These are phyloP conservation scores for Lithobates pipiens DNA, from an alignment of 2,797 vertebrate species.

Conservation along the genomic window DNA sequence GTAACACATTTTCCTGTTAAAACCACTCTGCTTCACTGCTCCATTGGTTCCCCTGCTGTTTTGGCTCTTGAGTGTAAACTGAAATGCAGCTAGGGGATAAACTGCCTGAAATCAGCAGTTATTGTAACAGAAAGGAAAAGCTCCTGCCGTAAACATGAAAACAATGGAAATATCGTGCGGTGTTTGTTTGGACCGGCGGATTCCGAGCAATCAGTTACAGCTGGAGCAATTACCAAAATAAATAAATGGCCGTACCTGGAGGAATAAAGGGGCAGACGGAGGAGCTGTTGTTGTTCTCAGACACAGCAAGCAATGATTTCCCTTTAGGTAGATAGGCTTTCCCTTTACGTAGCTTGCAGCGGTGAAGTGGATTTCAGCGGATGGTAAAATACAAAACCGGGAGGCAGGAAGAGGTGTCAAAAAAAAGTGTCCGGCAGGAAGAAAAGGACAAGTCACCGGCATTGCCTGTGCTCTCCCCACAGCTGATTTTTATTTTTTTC, in stretches of 20 bases:
- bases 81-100: slow-evolving; percentile 61
- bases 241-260: neutral
- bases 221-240: slow-evolving; percentile 13
- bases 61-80: slow-evolving; percentile 63
- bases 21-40: slow-evolving; percentile 72
- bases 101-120: slow-evolving; percentile 64
- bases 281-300: neutral
- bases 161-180: slow-evolving; percentile 55
- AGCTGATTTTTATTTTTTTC: no score
- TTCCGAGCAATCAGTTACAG: slow-evolving; percentile 23
- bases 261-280: neutral
- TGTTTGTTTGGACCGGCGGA: slow-evolving; percentile 22
- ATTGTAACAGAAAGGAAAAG: slow-evolving; percentile 70
- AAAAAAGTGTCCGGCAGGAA: neutral
- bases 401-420: no score
- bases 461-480: neutral
- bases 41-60: slow-evolving; percentile 73
- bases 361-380: neutral
- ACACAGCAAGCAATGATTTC: neutral
- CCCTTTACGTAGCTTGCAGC: neutral
- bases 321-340: neutral
- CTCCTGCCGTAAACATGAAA: slow-evolving; percentile 66
- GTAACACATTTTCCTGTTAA: slow-evolving; percentile 70
- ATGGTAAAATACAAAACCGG: neutral
- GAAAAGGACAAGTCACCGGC: neutral